These are phyloP conservation scores for Trissolcus japonicus DNA, from an alignment of 2,888 invertebrate genomes.

Conservation along the genomic window DNA sequence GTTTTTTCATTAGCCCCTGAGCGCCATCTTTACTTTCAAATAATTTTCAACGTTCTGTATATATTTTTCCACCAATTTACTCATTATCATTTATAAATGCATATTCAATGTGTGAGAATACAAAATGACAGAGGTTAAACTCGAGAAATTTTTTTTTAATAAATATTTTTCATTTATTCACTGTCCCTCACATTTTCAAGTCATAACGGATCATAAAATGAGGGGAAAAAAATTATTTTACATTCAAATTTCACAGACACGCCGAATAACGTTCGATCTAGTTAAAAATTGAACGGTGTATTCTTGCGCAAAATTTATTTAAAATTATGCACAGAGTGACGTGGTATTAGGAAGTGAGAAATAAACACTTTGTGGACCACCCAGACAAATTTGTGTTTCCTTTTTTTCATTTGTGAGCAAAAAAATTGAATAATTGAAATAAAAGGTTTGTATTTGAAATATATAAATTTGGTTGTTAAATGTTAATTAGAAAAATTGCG, in stretches of 20 bases:
- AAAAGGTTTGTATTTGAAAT: no score
- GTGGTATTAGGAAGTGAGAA: conserved; percentile 29
- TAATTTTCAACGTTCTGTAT: neutral
- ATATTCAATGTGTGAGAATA: neutral
- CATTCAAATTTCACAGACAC: conserved; percentile 34
- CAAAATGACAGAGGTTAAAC: neutral
- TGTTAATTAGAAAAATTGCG: neutral
- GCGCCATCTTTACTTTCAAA: conserved; percentile 18
- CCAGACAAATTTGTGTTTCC: conserved; percentile 12
- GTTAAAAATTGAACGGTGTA: conserved; percentile 42
- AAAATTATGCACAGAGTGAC: conserved; percentile 45
- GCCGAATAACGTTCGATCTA: conserved; percentile 48
- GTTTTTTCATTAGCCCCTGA: conserved; percentile 44
- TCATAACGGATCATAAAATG: conserved; percentile 19
- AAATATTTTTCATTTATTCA: conserved; percentile 1
- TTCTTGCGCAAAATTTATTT: conserved; percentile 53
- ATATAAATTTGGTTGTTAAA: no score
- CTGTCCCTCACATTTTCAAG: conserved; percentile 10
- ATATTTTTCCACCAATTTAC: neutral
- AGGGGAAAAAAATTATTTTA: conserved; percentile 50
- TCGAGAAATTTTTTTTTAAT: no score
- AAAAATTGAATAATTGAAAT: neutral
- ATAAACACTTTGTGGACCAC: conserved; percentile 44
- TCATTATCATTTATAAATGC: neutral
- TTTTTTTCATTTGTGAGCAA: neutral